Evolutionary conservation across 2,888 invertebrate species (phyloP).

Genomic region (Neoitamus cyanurus): DNA sequence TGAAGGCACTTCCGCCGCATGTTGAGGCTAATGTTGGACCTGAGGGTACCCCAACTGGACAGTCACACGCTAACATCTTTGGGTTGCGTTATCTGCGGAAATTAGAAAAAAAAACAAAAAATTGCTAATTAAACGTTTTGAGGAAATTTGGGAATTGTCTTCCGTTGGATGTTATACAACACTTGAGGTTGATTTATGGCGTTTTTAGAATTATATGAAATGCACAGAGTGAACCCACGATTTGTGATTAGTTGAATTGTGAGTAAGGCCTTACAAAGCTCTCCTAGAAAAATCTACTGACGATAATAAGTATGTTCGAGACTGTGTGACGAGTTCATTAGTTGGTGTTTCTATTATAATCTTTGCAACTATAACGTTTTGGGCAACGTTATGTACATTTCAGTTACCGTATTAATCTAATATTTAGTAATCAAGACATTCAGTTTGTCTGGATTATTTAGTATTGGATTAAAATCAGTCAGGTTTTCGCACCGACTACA

Average conservation of each 20-base stretch:
- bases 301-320: no score
- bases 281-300: no score
- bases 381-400: no score
- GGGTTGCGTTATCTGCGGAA: neutral
- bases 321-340: no score
- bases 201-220: neutral
- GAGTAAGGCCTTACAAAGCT: neutral
- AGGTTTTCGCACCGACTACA: no score
- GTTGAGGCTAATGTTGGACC: slow-evolving; percentile 88
- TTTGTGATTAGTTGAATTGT: neutral
- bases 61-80: slow-evolving; percentile 74
- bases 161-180: neutral
- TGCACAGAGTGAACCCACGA: neutral
- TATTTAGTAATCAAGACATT: no score
- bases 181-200: neutral
- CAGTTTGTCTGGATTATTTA: no score
- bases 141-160: neutral
- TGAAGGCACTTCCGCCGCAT: slow-evolving; percentile 85
- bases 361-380: no score
- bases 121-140: neutral
- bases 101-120: neutral
- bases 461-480: no score
- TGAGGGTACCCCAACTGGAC: slow-evolving; percentile 79
- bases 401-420: no score
- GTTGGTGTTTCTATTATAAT: no score